Evolutionary conservation across 2,797 vertebrate genomes (phyloP), one percentile per base, ranked within the genome.

Genomic region (Periparus ater): DNA sequence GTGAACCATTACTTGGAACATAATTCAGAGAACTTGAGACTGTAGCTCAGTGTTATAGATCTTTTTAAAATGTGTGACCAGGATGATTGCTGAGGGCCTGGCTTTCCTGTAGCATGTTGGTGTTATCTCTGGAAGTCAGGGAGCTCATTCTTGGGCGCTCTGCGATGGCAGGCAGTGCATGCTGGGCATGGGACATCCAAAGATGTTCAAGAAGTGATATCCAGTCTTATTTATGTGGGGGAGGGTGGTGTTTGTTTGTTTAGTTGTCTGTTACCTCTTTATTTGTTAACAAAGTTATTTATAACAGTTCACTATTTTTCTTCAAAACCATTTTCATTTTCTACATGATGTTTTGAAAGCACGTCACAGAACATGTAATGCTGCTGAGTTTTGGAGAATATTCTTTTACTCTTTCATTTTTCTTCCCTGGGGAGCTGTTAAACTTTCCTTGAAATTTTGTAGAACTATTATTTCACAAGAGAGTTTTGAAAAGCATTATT

Each of bases 321-420:
- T 88, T 84, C 44, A 78, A 72, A 86, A 17, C 4, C 1, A 6
- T 65, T 79, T 51, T 30, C 4, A 23, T 86, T 58, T 79, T 75
- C 13, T 61, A 2, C 0, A 0, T 47, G 11, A 30, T 42, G 9
- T 78, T 86, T 72, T 47, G 45, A 42, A 81, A 63, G 22, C 2
- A 0, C 2, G 1, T 62, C 20, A 70, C 18, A 38, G 51, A 70
- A 29, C 0, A 0, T 20, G 30, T 53, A 47, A 34, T 67, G 36
- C 50, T 83, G 4, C 65, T 55, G 68, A 45, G 18, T 54, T 88
- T 48, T 32, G 63, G 20, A 68, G 18, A 60, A 62, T 66, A 40
- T 81, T 85, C 20, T 65, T 53, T 18, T 73, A 36, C 13, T 26
- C 10, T n/a, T 57, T 32, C 1, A 12, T 68, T 75, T 63, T 83